Percentiles rank a stretch among this genome's conserved stretches.
Conservation (phyloP, 2,888 invertebrate species). For the Drosophila colorata region DNA sequence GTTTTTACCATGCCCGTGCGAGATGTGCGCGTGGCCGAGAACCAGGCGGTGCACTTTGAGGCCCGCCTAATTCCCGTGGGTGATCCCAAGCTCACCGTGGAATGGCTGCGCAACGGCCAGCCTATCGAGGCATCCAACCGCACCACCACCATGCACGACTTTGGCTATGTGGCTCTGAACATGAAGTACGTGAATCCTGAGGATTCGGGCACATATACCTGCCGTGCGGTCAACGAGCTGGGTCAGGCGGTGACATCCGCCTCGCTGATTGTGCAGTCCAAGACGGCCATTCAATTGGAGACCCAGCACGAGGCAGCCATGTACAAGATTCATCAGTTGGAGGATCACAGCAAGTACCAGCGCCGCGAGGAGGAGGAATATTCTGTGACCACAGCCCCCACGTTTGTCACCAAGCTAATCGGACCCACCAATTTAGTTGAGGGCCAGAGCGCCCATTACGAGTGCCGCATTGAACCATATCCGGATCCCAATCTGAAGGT, state of each 20-base stretch:
- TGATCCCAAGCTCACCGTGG: conserved; percentile 95
- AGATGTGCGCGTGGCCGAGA: conserved; percentile 94
- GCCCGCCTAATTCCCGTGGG: conserved; percentile 97
- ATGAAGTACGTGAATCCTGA: conserved; percentile 98
- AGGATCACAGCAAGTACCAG: conserved; percentile 92
- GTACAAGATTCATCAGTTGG: conserved; percentile 94
- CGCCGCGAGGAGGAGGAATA: conserved; percentile 93
- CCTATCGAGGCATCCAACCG: conserved; percentile 96
- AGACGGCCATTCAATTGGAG: conserved; percentile 94
- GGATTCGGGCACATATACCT: conserved; percentile 98
- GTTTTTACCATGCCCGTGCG: conserved; percentile 96
- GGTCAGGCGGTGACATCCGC: conserved; percentile 98
- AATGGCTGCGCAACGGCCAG: conserved; percentile 97
- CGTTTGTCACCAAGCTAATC: conserved; percentile 93
- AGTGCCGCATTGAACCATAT: conserved; percentile 96
- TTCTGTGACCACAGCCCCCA: conserved; percentile 92
- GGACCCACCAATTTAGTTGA: conserved; percentile 94
- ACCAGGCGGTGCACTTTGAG: conserved; percentile 97
- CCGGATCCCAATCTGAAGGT: conserved; percentile 95
- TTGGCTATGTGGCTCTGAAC: conserved; percentile 97
- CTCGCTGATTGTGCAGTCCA: conserved; percentile 94
- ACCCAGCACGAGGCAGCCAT: conserved; percentile 95
- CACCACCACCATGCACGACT: conserved; percentile 97
- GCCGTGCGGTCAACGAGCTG: conserved; percentile 95
- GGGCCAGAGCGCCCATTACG: conserved; percentile 96